Evolutionary conservation across 2,797 vertebrate genomes (phyloP), one percentile per base, ranked within the genome.

Genomic region (Telmatherina bonti): DNA sequence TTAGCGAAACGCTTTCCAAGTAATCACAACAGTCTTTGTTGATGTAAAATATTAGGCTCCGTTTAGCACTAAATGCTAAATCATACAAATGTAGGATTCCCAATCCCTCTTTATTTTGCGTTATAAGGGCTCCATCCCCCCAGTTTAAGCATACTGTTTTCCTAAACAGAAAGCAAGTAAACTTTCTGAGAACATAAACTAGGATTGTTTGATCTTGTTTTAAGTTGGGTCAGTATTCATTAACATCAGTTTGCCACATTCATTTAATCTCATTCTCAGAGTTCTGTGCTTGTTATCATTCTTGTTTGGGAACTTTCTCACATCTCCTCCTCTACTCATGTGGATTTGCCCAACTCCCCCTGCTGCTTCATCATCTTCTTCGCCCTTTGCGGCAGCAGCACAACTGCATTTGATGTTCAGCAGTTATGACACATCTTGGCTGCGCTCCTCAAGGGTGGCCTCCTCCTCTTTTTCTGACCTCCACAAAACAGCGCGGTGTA

Each of bases 341-440:
- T 68, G 31, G 61, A 70, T 76, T 77, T 55, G 52, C 62, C 47
- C 0, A 51, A 22, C 54, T 60, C 58, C 56, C 38, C 51, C 71
- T 64, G 56, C 79, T 78, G 72, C 77, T 78, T 51, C 62, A 47
- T 75, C 67, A 31, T 51, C 68, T 78, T 62, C 66, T 62, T 70
- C 67, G 54, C 75, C 68, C 85, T 74, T 81, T 76, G 72, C 70
- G 67, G 60, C 68, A 73, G 52, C 51, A 57, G 74, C 79, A 82
- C 67, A 81, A 77, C 60, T 78, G 62, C 66, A 62, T 76, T 84
- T 89, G 85, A 91, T 57, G 83, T 68, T 89, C 72, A 89, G 66
- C 58, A 53, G 53, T 81, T 84, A 66, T 90, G 91, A 91, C 89
- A 91, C 82, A 81, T 87, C 74, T 84, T 85, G 82, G 72, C 87